These are phyloP conservation scores for Gopherus evgoodei DNA, from an alignment of 2,113 vertebrate species.

Conservation along the genomic window DNA sequence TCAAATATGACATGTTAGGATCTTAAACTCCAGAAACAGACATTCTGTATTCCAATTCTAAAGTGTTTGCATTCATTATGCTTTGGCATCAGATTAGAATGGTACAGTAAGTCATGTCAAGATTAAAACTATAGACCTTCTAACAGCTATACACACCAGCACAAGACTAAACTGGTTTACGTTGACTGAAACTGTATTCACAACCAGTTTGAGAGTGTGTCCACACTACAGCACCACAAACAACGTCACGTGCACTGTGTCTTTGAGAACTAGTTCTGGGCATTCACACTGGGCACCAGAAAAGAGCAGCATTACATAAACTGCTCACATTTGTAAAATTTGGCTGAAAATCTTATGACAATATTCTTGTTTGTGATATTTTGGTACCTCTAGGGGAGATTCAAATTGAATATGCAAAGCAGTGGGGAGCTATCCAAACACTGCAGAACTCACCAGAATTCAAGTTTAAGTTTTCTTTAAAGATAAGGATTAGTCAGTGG, in stretches of 20 bases:
- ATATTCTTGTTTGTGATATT: neutral
- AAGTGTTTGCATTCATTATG: neutral
- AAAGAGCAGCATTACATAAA: neutral
- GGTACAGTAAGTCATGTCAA: neutral
- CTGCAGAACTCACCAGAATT: neutral
- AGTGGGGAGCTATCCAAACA: neutral
- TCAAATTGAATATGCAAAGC: neutral
- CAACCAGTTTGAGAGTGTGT: neutral
- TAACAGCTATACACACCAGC: neutral
- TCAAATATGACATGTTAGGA: constrained; percentile 64
- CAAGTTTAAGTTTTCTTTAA: neutral
- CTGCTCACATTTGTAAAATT: accelerated
- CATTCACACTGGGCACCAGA: neutral
- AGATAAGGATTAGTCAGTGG: neutral
- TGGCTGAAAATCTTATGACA: neutral
- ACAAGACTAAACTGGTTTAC: neutral
- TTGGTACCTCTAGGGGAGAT: neutral
- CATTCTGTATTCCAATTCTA: neutral
- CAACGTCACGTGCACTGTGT: neutral
- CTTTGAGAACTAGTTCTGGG: accelerated
- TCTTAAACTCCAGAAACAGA: constrained; percentile 31
- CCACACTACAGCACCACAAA: neutral
- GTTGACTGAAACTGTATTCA: neutral
- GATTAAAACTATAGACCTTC: neutral
- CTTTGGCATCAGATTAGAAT: constrained; percentile 14